Conservation (phyloP, 2,888 invertebrate genomes). For the Eilema caniola region DNA sequence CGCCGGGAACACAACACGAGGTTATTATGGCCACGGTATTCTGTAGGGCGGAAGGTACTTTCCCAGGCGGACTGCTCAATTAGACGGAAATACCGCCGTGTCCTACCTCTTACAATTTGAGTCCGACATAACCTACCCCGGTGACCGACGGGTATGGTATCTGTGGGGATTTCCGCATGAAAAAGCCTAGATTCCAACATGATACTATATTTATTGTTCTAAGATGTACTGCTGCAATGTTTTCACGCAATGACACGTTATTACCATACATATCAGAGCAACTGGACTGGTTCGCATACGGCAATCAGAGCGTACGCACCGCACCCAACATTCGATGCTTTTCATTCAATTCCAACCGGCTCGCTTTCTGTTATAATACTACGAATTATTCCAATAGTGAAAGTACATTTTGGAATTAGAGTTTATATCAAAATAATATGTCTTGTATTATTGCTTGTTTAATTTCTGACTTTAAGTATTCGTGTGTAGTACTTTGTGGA, state of each 20-base stretch:
- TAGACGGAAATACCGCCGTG: no score
- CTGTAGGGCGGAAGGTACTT: no score
- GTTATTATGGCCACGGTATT: no score
- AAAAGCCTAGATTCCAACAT: no score
- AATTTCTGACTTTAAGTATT: neutral
- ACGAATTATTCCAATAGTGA: slow-evolving; percentile 12
- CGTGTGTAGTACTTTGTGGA: no score
- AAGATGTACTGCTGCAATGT: slow-evolving; percentile 18
- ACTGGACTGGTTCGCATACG: slow-evolving; percentile 52
- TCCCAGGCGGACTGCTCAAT: no score
- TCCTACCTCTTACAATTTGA: no score
- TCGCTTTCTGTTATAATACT: slow-evolving; percentile 25
- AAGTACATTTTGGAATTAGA: neutral
- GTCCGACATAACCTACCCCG: no score
- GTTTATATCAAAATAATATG: neutral
- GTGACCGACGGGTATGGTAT: no score
- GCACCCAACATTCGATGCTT: slow-evolving; percentile 44
- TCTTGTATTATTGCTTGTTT: neutral
- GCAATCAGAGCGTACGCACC: slow-evolving; percentile 56
- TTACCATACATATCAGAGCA: slow-evolving; percentile 50
- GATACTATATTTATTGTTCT: neutral
- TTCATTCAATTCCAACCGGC: slow-evolving; percentile 35
- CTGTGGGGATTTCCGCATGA: no score
- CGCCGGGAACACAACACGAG: no score
- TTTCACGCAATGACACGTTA: slow-evolving; percentile 14